A percentile compares a stretch with the other conserved stretches of the same genome.
Conservation (phyloP, 2,113 vertebrate species). For the Pipra filicauda region DNA sequence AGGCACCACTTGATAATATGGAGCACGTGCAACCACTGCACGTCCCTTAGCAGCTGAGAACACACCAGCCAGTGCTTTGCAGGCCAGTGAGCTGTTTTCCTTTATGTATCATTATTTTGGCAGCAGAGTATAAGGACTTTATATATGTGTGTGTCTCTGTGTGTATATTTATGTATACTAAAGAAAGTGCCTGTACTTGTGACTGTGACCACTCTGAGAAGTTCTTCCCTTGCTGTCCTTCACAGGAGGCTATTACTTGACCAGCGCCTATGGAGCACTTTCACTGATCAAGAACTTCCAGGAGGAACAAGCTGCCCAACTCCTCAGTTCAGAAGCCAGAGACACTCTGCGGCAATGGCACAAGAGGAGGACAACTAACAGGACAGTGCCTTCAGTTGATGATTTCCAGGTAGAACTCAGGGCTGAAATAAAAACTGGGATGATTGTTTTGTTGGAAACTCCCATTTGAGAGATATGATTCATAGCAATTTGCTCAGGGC, state of each 20-base stretch:
- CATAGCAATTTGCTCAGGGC: neutral
- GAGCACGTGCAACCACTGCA: neutral
- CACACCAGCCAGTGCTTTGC: neutral
- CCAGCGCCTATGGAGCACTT: constrained; percentile 93
- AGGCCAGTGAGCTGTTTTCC: neutral
- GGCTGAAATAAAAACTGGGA: neutral
- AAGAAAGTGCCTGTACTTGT: neutral
- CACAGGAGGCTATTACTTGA: constrained; percentile 95
- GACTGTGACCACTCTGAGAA: neutral
- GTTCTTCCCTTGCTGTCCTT: neutral
- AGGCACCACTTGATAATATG: accelerated
- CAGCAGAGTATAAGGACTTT: neutral
- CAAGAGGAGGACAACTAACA: constrained; percentile 87
- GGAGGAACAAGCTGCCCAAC: constrained; percentile 91
- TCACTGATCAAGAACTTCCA: constrained; percentile 96
- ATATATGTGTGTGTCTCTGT: accelerated
- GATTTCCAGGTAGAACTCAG: constrained; percentile 88
- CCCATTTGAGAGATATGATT: neutral
- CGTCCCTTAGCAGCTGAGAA: neutral
- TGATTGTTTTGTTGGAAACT: neutral
- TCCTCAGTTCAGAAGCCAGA: constrained; percentile 90
- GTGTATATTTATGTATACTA: neutral
- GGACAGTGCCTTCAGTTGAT: constrained; percentile 86
- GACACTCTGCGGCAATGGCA: constrained; percentile 96
- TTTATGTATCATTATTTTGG: neutral